A percentile compares a stretch with the other conserved stretches of the same genome.
Evolutionary conservation across 2,797 vertebrate genomes (phyloP).

Genomic region (Cossypha polioptera): DNA sequence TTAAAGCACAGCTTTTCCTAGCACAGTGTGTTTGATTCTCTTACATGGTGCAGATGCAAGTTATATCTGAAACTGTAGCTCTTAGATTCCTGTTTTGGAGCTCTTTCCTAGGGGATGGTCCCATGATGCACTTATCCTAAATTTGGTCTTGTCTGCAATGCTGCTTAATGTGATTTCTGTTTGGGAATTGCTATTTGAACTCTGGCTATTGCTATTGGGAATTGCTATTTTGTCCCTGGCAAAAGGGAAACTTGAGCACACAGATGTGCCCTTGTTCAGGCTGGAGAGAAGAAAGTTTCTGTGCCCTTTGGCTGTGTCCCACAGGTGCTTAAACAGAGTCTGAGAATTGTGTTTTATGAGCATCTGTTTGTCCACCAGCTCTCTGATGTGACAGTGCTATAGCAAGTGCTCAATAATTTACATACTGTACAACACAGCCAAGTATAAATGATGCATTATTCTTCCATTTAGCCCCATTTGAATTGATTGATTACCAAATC

Average conservation of each 20-base stretch:
- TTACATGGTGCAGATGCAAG: not conserved
- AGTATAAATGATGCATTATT: conserved; percentile 68
- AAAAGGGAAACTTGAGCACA: not conserved
- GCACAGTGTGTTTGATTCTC: not conserved
- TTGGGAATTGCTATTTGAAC: not conserved
- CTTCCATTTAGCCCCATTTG: conserved; percentile 67
- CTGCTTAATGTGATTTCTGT: not conserved
- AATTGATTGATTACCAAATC: conserved; percentile 67
- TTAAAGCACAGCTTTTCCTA: not conserved
- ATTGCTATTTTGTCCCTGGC: not conserved
- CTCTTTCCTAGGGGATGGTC: not conserved
- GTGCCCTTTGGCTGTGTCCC: not conserved
- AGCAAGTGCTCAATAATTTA: conserved; percentile 59
- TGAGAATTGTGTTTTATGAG: not conserved
- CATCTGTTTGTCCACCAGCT: not conserved
- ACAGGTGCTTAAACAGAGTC: conserved; percentile 1
- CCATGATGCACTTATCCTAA: not conserved
- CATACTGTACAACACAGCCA: conserved; percentile 17
- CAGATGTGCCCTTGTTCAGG: not conserved
- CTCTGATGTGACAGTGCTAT: conserved; percentile 1
- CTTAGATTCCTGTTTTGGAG: not conserved
- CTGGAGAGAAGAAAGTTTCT: not conserved
- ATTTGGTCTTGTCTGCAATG: not conserved
- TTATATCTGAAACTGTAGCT: not conserved
- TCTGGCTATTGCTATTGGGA: not conserved